Conservation (phyloP, 2,797 vertebrate genomes). For the Sebastes matsubarae region DNA sequence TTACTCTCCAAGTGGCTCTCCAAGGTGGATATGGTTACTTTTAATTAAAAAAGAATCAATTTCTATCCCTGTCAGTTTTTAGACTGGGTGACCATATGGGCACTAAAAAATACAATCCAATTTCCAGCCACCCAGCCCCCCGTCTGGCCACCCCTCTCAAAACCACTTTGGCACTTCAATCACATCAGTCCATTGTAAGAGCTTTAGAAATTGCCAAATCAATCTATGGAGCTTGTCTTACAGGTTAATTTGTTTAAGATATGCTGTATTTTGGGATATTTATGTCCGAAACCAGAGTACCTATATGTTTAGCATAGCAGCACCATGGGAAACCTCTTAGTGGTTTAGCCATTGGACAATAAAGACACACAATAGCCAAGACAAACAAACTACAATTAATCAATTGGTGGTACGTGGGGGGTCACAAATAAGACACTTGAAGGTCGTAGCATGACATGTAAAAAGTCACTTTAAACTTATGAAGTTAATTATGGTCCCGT, state of each 20-base stretch:
- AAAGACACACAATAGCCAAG: not conserved
- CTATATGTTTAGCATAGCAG: not conserved
- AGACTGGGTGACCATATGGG: slow-evolving; percentile 81
- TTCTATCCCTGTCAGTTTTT: slow-evolving; percentile 73
- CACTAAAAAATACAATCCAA: slow-evolving; percentile 83
- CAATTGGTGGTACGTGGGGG: not conserved
- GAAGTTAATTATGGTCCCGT: slow-evolving; percentile 40
- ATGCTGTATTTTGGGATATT: not conserved
- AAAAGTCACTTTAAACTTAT: slow-evolving; percentile 51
- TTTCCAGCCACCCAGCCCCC: slow-evolving; percentile 51
- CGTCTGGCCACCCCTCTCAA: slow-evolving; percentile 45
- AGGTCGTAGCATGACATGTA: not conserved
- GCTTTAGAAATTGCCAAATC: slow-evolving; percentile 59
- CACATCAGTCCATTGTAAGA: slow-evolving; percentile 40
- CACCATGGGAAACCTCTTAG: not conserved
- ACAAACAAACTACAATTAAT: slow-evolving; percentile 2
- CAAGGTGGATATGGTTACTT: slow-evolving; percentile 81
- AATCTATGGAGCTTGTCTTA: slow-evolving; percentile 45
- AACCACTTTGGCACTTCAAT: slow-evolving; percentile 61
- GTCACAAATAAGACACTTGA: slow-evolving; percentile 24
- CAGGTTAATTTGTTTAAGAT: slow-evolving; percentile 7
- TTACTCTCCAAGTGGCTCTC: slow-evolving; percentile 77
- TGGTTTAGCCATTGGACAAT: not conserved
- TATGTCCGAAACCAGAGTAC: not conserved
- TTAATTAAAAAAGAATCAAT: slow-evolving; percentile 86